phyloP scores from a whole-genome alignment of 1,140 invertebrate genomes.

The Oryzaephilus surinamensis region DNA sequence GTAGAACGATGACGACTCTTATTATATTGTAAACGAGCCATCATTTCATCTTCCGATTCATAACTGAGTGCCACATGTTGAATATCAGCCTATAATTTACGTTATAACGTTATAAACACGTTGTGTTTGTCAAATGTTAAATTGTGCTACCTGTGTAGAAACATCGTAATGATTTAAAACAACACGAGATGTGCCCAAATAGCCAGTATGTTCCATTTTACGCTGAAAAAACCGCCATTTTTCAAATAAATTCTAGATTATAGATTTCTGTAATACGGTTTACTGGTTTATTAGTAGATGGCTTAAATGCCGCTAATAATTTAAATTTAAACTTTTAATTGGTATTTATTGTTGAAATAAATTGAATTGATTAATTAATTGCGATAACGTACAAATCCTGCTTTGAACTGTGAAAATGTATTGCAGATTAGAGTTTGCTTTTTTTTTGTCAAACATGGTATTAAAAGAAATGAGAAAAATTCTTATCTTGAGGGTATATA shows the following conservation, averaged over 20 bases:
- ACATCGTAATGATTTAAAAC: constrained; percentile 11
- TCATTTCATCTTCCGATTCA: constrained; percentile 60
- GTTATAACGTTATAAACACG: too few relatives aligned
- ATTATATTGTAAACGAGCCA: constrained; percentile 43
- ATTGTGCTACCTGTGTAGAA: constrained; percentile 5
- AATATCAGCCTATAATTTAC: constrained; percentile 47
- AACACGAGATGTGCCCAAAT: constrained; percentile 8
- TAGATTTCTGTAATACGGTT: too few relatives aligned
- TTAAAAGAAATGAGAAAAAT: too few relatives aligned
- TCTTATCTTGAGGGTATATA: too few relatives aligned
- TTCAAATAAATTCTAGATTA: neutral
- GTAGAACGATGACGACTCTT: constrained; percentile 32
- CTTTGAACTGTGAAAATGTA: too few relatives aligned
- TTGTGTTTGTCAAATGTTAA: too few relatives aligned
- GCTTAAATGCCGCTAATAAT: too few relatives aligned
- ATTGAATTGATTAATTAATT: neutral
- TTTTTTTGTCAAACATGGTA: too few relatives aligned
- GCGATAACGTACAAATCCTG: too few relatives aligned
- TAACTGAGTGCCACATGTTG: constrained; percentile 52
- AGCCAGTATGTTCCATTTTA: too few relatives aligned
- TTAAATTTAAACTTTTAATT: neutral
- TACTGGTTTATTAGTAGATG: too few relatives aligned
- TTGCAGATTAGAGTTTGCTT: too few relatives aligned
- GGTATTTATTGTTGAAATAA: neutral
- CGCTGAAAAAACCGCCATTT: neutral